Percentiles rank a stretch among this genome's conserved stretches.
These are phyloP conservation scores for Nemotelus nigrinus DNA, from an alignment of 2,888 invertebrate genomes.

Conservation along the genomic window DNA sequence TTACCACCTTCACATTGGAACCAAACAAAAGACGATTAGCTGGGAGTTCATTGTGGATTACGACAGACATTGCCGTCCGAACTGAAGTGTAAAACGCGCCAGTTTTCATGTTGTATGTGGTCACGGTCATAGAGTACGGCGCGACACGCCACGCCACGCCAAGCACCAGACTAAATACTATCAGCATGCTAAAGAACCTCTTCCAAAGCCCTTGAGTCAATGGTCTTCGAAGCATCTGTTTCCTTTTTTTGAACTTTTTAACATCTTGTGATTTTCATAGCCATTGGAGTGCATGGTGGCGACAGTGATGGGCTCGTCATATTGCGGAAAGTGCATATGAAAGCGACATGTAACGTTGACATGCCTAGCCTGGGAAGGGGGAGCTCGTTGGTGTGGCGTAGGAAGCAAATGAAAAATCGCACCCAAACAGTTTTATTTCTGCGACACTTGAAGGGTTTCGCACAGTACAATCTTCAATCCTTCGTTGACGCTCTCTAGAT, in stretches of 20 bases:
- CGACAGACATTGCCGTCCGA: background rate
- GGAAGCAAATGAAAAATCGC: background rate
- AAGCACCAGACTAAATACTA: background rate
- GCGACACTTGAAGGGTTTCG: conserved; percentile 32
- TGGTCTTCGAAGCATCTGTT: conserved; percentile 31
- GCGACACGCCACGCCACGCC: background rate
- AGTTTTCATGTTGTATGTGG: background rate
- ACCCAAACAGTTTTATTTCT: conserved; percentile 32
- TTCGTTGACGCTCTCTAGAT: background rate
- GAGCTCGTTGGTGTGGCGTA: too few species aligned
- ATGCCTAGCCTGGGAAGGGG: too few species aligned
- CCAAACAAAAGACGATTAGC: conserved; percentile 6
- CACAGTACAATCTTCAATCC: conserved; percentile 1
- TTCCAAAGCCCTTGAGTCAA: conserved; percentile 21
- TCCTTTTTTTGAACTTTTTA: conserved; percentile 1
- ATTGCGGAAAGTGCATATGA: too few species aligned
- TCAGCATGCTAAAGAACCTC: background rate
- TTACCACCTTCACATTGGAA: background rate
- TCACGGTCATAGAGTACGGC: conserved; percentile 8
- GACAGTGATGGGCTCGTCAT: too few species aligned
- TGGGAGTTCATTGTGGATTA: background rate
- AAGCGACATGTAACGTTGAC: too few species aligned
- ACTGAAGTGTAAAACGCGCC: background rate
- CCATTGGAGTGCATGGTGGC: too few species aligned
- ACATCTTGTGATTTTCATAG: conserved; percentile 15